These are phyloP conservation scores for Emys orbicularis DNA, from an alignment of 2,797 vertebrate genomes.

Conservation along the genomic window DNA sequence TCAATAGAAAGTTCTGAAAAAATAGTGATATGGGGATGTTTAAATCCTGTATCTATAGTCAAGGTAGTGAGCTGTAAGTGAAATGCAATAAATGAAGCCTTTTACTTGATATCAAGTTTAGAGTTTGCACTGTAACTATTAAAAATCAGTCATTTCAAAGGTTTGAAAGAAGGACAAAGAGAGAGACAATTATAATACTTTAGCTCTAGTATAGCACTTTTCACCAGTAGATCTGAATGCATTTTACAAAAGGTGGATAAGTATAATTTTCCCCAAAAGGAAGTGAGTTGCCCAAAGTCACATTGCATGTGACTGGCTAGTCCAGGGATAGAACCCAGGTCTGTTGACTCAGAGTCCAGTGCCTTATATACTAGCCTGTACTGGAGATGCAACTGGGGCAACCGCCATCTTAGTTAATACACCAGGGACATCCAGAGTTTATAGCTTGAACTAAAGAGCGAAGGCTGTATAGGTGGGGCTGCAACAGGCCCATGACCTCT, in stretches of 20 bases:
- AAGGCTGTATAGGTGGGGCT: background rate
- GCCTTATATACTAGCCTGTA: accelerated
- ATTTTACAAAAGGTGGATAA: background rate
- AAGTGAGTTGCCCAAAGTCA: background rate
- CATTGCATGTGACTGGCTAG: accelerated
- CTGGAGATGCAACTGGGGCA: no score
- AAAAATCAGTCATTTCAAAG: background rate
- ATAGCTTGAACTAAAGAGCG: accelerated
- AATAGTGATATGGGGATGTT: background rate
- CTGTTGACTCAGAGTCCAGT: accelerated
- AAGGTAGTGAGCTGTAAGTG: accelerated
- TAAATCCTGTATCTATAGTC: accelerated
- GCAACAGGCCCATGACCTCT: accelerated
- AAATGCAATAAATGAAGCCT: background rate
- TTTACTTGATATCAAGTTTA: background rate
- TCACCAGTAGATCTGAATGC: background rate
- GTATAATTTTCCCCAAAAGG: background rate
- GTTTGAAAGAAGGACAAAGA: background rate
- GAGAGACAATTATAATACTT: background rate
- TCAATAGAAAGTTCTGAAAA: background rate
- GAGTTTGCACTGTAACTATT: background rate
- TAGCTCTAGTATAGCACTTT: background rate
- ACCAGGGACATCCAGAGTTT: background rate
- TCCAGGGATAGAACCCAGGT: background rate
- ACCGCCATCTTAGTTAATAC: accelerated